Percentiles rank a stretch among this genome's conserved stretches.
Evolutionary conservation across 2,797 vertebrate species (phyloP).

Genomic region (Nasua narica): DNA sequence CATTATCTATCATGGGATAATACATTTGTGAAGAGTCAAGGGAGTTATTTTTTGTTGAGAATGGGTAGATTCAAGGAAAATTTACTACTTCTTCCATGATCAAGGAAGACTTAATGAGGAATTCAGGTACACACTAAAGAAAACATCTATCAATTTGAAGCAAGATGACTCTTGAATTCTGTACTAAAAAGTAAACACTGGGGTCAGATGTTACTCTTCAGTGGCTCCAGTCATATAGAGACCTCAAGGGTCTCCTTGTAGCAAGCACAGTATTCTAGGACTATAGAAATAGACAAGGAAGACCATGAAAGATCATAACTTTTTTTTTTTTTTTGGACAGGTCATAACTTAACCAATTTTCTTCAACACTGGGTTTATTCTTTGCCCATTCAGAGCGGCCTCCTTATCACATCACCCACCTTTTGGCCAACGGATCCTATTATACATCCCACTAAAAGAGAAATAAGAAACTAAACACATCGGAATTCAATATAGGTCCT

Average conservation of each 20-base stretch:
- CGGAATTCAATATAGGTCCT: conserved; percentile 72
- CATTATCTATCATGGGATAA: neutral
- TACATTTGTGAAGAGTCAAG: neutral
- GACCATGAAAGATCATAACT: neutral
- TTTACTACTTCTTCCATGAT: neutral
- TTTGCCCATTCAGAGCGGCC: neutral
- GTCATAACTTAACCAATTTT: neutral
- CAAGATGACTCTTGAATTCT: conserved; percentile 16
- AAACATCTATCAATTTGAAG: neutral
- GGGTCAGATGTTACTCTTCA: neutral
- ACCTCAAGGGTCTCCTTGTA: neutral
- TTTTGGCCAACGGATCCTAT: neutral
- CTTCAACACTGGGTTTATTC: neutral
- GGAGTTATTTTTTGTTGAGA: neutral
- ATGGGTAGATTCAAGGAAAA: neutral
- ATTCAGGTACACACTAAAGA: neutral
- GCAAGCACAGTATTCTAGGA: neutral
- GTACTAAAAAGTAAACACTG: neutral
- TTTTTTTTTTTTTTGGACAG: too few species aligned
- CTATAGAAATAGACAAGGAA: neutral
- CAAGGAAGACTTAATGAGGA: neutral
- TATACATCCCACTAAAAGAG: neutral
- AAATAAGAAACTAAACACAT: conserved; percentile 61
- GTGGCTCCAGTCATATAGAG: neutral
- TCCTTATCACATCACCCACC: neutral